Conservation (phyloP, 2,113 vertebrate genomes). For the Hemicordylus capensis region DNA sequence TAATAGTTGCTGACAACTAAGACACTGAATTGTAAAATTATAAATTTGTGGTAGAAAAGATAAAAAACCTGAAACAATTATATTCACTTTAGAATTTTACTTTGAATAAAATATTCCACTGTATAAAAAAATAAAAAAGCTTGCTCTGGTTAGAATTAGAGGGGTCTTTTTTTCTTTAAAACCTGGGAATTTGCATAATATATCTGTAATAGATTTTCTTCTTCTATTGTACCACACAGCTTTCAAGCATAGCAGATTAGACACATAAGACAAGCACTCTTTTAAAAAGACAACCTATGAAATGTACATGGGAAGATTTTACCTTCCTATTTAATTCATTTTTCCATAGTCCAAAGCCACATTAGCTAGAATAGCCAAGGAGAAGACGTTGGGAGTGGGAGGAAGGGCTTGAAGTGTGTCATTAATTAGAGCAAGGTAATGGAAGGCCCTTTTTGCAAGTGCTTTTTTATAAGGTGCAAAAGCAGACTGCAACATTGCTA, state of each 20-base stretch:
- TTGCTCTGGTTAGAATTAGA: slow-evolving; percentile 87
- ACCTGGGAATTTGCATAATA: slow-evolving; percentile 84
- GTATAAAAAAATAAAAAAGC: slow-evolving; percentile 90
- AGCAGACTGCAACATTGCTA: slow-evolving; percentile 80
- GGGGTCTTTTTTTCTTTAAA: slow-evolving; percentile 74
- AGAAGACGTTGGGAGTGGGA: slow-evolving; percentile 43
- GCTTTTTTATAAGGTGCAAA: slow-evolving; percentile 88
- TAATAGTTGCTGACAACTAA: slow-evolving; percentile 82
- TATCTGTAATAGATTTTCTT: slow-evolving; percentile 79
- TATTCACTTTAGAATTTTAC: slow-evolving; percentile 87
- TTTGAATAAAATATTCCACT: slow-evolving; percentile 89
- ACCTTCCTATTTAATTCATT: slow-evolving; percentile 68
- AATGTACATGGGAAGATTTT: slow-evolving; percentile 70
- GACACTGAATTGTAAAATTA: slow-evolving; percentile 86
- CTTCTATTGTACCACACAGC: slow-evolving; percentile 78
- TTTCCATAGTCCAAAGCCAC: slow-evolving; percentile 54
- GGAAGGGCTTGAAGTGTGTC: slow-evolving; percentile 70
- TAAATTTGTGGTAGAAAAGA: slow-evolving; percentile 90
- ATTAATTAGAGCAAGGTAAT: slow-evolving; percentile 76
- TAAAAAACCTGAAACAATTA: slow-evolving; percentile 82
- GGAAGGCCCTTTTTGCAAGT: slow-evolving; percentile 81
- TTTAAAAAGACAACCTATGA: slow-evolving; percentile 59
- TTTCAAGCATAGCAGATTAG: slow-evolving; percentile 83
- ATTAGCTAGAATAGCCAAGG: slow-evolving; percentile 61
- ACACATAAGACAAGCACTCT: slow-evolving; percentile 80